Evolutionary conservation across 2,797 vertebrate species (phyloP), one percentile per base, ranked within the genome.

Genomic region (Prionace glauca): DNA sequence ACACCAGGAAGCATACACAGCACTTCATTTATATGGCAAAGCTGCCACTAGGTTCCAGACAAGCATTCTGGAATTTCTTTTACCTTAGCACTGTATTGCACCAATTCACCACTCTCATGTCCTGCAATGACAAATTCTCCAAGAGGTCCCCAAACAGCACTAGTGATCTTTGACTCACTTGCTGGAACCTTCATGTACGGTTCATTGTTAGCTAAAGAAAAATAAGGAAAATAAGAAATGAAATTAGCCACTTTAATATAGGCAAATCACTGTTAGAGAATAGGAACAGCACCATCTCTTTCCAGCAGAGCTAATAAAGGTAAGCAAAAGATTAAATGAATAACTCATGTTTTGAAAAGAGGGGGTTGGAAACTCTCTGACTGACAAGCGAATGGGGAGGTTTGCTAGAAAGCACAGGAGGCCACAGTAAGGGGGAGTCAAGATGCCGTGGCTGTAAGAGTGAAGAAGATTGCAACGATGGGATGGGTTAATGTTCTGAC

Each of bases 61-160:
- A 29, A 94, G 7, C 26, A 71, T 45, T 41, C n/a, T 4, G 20
- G 22, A 50, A 3, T 77, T 77, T 72, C n/a, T 29, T 12, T 96
- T 96, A 99, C 99, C 98, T 99, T 99, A 95, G 98, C 98, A 1
- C 99, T 99, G 96, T 98, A 99, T 97, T 99, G 99, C 97, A 99
- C 99, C 96, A 99, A 98, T 97, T 99, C 99, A 32, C 99, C 99
- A 0, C 97, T 99, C 97, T 99, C 99, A 0, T 99, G 99, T 1
- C 99, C 99, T 0, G 98, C 99, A 0, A 99, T 99, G 96, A 99
- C 98, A 96, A 98, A 99, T 96, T 99, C 99, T 7, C 99, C 99
- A 67, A 99, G 97, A 0, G 99, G 99, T 0, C 99, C 99, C 99
- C 99, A 99, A 81, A 99, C 98, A 0, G 99, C 99, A 45, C 99